Percentiles rank a stretch among this genome's conserved stretches.
These are phyloP conservation scores for Camponotus floridanus DNA, from an alignment of 1,140 invertebrate genomes.

Conservation along the genomic window DNA sequence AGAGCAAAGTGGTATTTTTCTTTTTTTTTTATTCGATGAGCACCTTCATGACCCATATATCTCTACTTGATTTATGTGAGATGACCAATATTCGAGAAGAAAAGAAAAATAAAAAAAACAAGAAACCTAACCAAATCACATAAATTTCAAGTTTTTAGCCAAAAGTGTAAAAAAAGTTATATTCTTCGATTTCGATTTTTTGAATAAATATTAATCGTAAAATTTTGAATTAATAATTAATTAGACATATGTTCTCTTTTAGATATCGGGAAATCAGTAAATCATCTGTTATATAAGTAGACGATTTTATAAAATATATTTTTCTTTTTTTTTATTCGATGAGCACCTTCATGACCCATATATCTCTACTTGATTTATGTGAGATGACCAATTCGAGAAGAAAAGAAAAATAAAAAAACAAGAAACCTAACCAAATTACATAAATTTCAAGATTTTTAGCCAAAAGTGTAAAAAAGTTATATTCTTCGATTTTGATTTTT, in stretches of 20 bases:
- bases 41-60: not conserved
- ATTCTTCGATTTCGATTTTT: not conserved
- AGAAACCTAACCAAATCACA: not conserved
- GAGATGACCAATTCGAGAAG: not conserved
- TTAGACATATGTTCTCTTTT: not conserved
- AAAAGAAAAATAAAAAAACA: not conserved
- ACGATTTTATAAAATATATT: not conserved
- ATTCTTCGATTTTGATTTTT: not conserved
- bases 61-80: conserved; percentile 10
- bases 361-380: conserved; percentile 7
- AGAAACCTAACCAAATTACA: not conserved
- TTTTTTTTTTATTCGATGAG: not conserved
- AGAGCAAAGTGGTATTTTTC: conserved; percentile 39
- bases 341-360: not conserved
- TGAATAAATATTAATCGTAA: not conserved
- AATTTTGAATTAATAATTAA: not conserved
- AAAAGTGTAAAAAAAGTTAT: not conserved
- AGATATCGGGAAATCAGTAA: not conserved
- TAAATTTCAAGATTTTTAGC: not conserved
- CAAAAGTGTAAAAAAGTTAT: not conserved
- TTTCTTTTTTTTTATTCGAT: not conserved
- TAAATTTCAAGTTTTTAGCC: not conserved
- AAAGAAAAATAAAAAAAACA: not conserved
- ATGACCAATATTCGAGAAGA: not conserved
- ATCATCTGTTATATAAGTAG: not conserved